phyloP scores from a whole-genome alignment of 2,797 vertebrate species.

The Aselliscus stoliczkanus region DNA sequence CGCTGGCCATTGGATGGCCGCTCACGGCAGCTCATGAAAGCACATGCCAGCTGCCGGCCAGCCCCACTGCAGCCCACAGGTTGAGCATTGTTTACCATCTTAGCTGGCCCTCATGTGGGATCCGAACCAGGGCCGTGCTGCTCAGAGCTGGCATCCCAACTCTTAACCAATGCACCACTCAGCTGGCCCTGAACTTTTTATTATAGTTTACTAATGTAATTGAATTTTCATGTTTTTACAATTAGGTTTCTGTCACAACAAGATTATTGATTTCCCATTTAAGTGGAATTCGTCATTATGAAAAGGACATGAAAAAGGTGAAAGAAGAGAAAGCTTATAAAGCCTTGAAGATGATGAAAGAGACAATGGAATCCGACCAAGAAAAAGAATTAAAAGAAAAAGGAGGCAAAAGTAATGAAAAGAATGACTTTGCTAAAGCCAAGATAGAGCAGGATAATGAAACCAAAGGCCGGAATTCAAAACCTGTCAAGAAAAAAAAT shows the following conservation, averaged over 20 bases:
- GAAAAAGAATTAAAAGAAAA: slow-evolving; percentile 75
- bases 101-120: too few relatives aligned
- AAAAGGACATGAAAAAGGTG: slow-evolving; percentile 93
- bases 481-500: slow-evolving; percentile 82
- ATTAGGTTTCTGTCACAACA: slow-evolving; percentile 92
- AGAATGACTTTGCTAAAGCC: slow-evolving; percentile 67
- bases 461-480: slow-evolving; percentile 75
- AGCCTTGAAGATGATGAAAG: slow-evolving; percentile 79
- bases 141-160: too few relatives aligned
- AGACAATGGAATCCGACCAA: slow-evolving; percentile 43
- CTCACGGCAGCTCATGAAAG: too few relatives aligned
- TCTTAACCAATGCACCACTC: too few relatives aligned
- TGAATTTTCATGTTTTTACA: slow-evolving; percentile 36
- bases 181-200: slow-evolving; percentile 7
- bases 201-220: not conserved
- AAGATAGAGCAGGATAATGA: slow-evolving; percentile 76
- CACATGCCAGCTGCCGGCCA: too few relatives aligned
- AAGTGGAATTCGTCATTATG: slow-evolving; percentile 98
- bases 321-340: slow-evolving; percentile 89
- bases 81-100: too few relatives aligned
- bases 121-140: too few relatives aligned
- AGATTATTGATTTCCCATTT: slow-evolving; percentile 94
- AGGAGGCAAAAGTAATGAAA: slow-evolving; percentile 74
- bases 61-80: too few relatives aligned
- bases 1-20: too few relatives aligned